These are phyloP conservation scores for Antheraea assamensis DNA, from an alignment of 2,888 invertebrate genomes.

Conservation along the genomic window DNA sequence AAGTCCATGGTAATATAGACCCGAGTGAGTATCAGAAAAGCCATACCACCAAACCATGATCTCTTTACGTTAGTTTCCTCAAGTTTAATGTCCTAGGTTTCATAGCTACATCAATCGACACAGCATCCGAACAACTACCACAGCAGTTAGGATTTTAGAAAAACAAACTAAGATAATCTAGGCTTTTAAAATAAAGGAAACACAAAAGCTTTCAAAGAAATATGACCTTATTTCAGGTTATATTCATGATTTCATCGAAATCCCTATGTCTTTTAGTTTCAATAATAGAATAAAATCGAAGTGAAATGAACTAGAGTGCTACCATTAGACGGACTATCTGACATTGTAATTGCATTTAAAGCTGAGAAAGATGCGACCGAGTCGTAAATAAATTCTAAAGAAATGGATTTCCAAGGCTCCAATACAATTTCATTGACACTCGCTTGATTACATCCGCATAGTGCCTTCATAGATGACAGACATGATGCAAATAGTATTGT, in stretches of 20 bases:
- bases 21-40: too few relatives aligned
- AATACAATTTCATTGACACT: neutral
- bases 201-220: neutral
- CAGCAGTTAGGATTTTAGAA: too few relatives aligned
- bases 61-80: too few relatives aligned
- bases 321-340: neutral
- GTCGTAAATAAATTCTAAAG: neutral
- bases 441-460: neutral
- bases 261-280: neutral
- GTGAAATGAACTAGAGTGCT: neutral
- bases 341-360: slow-evolving; percentile 2
- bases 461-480: neutral
- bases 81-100: too few relatives aligned
- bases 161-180: too few relatives aligned
- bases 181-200: too few relatives aligned
- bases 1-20: too few relatives aligned
- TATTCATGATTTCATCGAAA: neutral
- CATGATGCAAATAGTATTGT: neutral
- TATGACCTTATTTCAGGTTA: neutral
- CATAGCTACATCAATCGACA: too few relatives aligned
- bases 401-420: neutral
- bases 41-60: too few relatives aligned
- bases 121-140: too few relatives aligned
- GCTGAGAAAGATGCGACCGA: neutral
- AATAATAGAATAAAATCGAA: neutral